Percentiles rank a stretch among this genome's conserved stretches.
Conservation (phyloP, 2,888 invertebrate genomes). For the Acanthosoma haemorrhoidale region DNA sequence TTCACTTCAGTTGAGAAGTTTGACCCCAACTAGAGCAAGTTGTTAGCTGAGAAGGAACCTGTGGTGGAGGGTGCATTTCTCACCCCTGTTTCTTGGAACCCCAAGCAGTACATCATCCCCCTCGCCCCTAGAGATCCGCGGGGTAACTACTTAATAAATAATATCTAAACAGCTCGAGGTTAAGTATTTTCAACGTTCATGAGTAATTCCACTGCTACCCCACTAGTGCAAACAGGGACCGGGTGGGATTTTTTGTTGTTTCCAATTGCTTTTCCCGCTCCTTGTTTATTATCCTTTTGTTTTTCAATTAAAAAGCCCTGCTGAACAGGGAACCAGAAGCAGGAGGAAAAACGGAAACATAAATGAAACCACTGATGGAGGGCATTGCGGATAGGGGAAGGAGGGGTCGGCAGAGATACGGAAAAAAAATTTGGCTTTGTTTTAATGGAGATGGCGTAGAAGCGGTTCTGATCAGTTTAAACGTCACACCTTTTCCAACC, state of each 20-base stretch:
- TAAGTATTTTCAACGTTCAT: constrained; percentile 1
- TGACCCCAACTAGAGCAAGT: too few species aligned
- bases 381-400: not conserved
- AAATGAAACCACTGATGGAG: not conserved
- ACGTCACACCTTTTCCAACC: too few species aligned
- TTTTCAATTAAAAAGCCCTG: constrained; percentile 8
- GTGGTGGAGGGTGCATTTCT: not conserved
- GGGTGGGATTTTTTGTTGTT: not conserved
- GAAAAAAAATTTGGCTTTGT: too few species aligned
- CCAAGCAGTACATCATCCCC: not conserved
- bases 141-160: constrained; percentile 11
- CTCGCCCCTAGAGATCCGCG: not conserved
- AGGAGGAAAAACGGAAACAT: not conserved
- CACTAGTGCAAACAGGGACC: constrained; percentile 6
- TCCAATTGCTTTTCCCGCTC: constrained; percentile 6
- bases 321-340: not conserved
- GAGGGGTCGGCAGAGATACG: too few species aligned
- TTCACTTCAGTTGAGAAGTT: too few species aligned
- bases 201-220: not conserved
- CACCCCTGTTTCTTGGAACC: not conserved
- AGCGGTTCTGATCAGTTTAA: too few species aligned
- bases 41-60: too few species aligned
- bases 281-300: not conserved
- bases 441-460: too few species aligned
- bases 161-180: not conserved